Percentiles rank a stretch among this genome's conserved stretches.
phyloP scores from a whole-genome alignment of 2,797 vertebrate species.

The Helicolenus hilgendorfi region DNA sequence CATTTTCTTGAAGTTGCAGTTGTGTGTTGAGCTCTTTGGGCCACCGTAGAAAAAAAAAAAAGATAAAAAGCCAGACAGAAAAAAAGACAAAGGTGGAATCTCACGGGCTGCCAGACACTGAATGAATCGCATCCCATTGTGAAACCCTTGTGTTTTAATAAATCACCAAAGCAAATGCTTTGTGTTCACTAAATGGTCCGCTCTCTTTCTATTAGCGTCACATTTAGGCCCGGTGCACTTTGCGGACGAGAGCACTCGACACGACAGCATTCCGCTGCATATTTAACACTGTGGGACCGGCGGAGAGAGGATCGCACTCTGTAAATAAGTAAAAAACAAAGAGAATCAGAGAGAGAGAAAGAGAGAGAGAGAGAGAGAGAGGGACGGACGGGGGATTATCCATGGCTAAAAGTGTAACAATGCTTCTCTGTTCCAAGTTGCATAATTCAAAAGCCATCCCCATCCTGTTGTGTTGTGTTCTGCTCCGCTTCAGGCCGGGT shows the following conservation, averaged over 20 bases:
- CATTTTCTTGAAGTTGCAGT: neutral
- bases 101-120: constrained; percentile 7
- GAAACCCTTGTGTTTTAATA: constrained; percentile 69
- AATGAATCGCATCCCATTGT: constrained; percentile 49
- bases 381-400: constrained; percentile 60
- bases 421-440: constrained; percentile 74
- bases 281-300: constrained; percentile 70
- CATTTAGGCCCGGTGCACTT: constrained; percentile 58
- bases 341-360: neutral
- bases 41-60: neutral
- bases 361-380: neutral
- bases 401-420: constrained; percentile 76
- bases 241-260: constrained; percentile 56
- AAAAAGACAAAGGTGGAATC: constrained; percentile 9
- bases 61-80: neutral
- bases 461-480: constrained; percentile 59
- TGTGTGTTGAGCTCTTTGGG: neutral
- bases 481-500: constrained; percentile 51
- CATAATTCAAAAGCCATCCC: constrained; percentile 79
- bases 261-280: constrained; percentile 73
- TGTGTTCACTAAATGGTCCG: constrained; percentile 82
- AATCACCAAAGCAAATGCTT: constrained; percentile 80
- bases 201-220: constrained; percentile 82
- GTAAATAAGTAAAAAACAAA: constrained; percentile 83
- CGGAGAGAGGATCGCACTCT: constrained; percentile 31